phyloP scores from a whole-genome alignment of 92 coral and sea anemone species.

The Epizoanthus illoricatus region DNA sequence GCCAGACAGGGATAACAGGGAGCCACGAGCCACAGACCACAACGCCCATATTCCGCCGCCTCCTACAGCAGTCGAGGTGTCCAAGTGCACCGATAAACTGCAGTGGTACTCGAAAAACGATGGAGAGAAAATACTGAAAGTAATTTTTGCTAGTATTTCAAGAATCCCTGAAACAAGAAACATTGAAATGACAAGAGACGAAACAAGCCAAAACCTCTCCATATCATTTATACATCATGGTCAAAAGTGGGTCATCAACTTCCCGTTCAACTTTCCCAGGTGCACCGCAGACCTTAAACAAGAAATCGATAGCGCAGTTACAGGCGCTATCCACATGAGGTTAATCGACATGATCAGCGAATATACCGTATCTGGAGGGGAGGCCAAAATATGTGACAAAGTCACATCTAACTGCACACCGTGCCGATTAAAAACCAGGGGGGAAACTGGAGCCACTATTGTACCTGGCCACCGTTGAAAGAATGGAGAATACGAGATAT shows the following conservation, averaged over 20 bases:
- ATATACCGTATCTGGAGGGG: neutral
- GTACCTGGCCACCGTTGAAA: no score
- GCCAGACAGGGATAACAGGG: no score
- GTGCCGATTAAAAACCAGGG: neutral
- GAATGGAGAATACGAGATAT: no score
- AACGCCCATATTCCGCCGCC: neutral
- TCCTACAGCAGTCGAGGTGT: neutral
- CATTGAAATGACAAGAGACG: constrained; percentile 20
- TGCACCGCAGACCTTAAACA: neutral
- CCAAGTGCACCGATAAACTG: constrained; percentile 22
- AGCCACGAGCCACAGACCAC: neutral
- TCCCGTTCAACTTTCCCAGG: constrained; percentile 39
- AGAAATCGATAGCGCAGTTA: neutral
- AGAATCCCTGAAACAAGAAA: constrained; percentile 10
- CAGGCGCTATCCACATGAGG: neutral
- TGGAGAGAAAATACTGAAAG: constrained; percentile 22
- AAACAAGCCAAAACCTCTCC: constrained; percentile 12
- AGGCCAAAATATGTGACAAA: neutral
- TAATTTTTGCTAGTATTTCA: constrained; percentile 9
- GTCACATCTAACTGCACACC: neutral
- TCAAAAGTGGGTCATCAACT: neutral
- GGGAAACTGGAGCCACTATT: no score
- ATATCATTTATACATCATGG: constrained; percentile 19
- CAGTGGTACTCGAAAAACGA: constrained; percentile 31
- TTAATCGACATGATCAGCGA: neutral